Evolutionary conservation across 2,888 invertebrate genomes (phyloP).

Genomic region (Leucoptera coffeella): DNA sequence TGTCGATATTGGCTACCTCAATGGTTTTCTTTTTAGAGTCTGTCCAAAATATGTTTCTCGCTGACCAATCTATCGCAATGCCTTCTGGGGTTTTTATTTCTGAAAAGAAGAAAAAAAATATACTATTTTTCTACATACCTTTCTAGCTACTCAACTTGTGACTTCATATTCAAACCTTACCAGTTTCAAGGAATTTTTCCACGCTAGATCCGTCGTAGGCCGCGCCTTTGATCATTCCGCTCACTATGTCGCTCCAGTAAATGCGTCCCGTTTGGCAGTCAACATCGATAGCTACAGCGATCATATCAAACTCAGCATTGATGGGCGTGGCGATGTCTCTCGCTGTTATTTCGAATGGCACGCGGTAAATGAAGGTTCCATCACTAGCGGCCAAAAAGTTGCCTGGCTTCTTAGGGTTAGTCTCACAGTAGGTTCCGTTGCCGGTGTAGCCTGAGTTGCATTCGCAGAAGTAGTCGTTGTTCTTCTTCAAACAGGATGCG

Average conservation of each 20-base stretch:
- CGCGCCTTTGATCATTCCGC: slow-evolving; percentile 67
- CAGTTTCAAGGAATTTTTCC: slow-evolving; percentile 44
- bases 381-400: slow-evolving; percentile 86
- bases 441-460: slow-evolving; percentile 71
- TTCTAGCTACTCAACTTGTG: too few species aligned
- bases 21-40: slow-evolving; percentile 85
- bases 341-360: slow-evolving; percentile 66
- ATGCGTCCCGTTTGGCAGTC: slow-evolving; percentile 83
- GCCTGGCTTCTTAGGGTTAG: slow-evolving; percentile 62
- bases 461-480: slow-evolving; percentile 52
- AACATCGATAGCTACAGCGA: slow-evolving; percentile 87
- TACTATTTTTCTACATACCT: too few species aligned
- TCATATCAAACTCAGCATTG: slow-evolving; percentile 69
- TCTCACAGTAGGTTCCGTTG: slow-evolving; percentile 64
- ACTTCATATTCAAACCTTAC: too few species aligned
- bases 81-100: slow-evolving; percentile 89
- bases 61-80: slow-evolving; percentile 87
- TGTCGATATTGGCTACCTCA: slow-evolving; percentile 82
- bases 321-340: slow-evolving; percentile 69
- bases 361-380: slow-evolving; percentile 81
- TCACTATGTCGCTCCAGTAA: slow-evolving; percentile 91
- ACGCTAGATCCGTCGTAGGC: slow-evolving; percentile 70
- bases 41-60: slow-evolving; percentile 93
- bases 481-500: slow-evolving; percentile 63
- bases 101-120: too few species aligned